Conservation (phyloP, 2,888 invertebrate species). For the Lottia scabra region DNA sequence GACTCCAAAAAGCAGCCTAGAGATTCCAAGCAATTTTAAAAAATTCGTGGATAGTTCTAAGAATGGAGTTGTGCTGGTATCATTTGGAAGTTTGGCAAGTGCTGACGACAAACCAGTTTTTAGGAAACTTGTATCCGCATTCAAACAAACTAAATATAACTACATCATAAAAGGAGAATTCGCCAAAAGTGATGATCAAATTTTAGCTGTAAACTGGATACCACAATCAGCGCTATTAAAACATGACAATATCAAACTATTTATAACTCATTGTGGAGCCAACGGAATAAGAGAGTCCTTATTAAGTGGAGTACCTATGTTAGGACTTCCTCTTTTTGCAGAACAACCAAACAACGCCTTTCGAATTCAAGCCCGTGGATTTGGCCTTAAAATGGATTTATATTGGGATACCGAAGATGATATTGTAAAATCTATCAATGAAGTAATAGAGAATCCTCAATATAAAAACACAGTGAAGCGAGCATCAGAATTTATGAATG, state of each 20-base stretch:
- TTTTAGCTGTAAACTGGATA: slow-evolving; percentile 35
- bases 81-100: slow-evolving; percentile 39
- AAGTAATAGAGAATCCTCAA: slow-evolving; percentile 26
- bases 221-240: slow-evolving; percentile 48
- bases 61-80: slow-evolving; percentile 41
- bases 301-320: slow-evolving; percentile 49
- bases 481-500: slow-evolving; percentile 34
- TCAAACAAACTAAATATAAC: background rate
- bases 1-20: slow-evolving; percentile 23
- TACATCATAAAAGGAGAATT: background rate
- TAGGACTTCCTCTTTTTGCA: slow-evolving; percentile 38
- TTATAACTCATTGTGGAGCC: slow-evolving; percentile 50
- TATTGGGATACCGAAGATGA: slow-evolving; percentile 24
- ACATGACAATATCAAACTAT: slow-evolving; percentile 39
- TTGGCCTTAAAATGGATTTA: slow-evolving; percentile 37
- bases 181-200: background rate
- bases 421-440: slow-evolving; percentile 25
- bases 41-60: slow-evolving; percentile 31
- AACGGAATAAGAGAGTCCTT: slow-evolving; percentile 48
- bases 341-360: slow-evolving; percentile 43
- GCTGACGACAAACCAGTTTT: background rate
- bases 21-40: slow-evolving; percentile 31
- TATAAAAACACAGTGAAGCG: slow-evolving; percentile 30
- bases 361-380: slow-evolving; percentile 31
- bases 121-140: background rate